phyloP scores from a whole-genome alignment of 2,888 invertebrate species.

The Drosophila aldrichi region DNA sequence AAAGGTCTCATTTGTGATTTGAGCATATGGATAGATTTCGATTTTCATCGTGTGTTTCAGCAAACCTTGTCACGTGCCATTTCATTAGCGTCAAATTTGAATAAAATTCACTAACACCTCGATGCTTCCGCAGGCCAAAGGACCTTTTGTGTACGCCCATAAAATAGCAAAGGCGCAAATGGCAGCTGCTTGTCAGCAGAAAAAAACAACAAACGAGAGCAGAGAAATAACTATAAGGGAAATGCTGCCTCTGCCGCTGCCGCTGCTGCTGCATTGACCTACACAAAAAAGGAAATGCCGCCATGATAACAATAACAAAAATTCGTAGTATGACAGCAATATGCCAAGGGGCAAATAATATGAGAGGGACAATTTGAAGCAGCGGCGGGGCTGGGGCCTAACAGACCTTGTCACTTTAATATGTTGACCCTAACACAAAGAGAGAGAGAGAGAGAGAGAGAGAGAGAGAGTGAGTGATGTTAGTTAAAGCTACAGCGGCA shows the following conservation, averaged over 20 bases:
- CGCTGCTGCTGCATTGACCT: constrained; percentile 54
- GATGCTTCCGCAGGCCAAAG: constrained; percentile 6
- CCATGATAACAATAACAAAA: constrained; percentile 63
- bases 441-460: neutral
- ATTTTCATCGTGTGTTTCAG: constrained; percentile 22
- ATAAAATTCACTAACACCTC: constrained; percentile 78
- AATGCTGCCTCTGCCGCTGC: constrained; percentile 27
- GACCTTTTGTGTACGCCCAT: constrained; percentile 38
- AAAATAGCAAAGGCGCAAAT: constrained; percentile 51
- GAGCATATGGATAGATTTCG: constrained; percentile 11
- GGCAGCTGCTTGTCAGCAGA: constrained; percentile 66
- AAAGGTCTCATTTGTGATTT: neutral
- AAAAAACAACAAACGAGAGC: constrained; percentile 18
- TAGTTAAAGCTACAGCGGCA: constrained; percentile 15
- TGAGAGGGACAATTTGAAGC: constrained; percentile 21
- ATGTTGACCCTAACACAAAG: constrained; percentile 1
- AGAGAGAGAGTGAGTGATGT: constrained; percentile 3
- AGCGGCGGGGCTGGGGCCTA: neutral
- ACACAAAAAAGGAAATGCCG: constrained; percentile 37
- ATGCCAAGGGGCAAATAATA: constrained; percentile 60
- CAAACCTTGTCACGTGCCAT: constrained; percentile 61
- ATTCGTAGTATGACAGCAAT: constrained; percentile 50
- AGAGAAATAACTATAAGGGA: neutral
- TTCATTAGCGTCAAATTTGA: constrained; percentile 79
- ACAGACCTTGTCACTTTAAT: constrained; percentile 28